Evolutionary conservation across 1,140 invertebrate genomes (phyloP), one percentile per base, ranked within the genome.

Genomic region (Spodoptera frugiperda): DNA sequence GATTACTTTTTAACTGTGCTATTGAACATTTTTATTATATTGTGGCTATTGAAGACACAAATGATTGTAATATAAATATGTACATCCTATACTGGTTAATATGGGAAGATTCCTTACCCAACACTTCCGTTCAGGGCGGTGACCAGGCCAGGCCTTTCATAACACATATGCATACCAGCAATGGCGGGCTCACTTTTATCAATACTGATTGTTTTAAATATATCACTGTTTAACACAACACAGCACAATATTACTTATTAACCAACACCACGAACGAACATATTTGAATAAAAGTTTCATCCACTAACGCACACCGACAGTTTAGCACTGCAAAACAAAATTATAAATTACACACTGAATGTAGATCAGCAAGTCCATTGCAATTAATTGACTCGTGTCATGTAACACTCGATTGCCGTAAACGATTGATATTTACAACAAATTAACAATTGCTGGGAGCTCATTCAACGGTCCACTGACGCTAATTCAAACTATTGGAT

Each of bases 161-260:
- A 93, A 85, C 92, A 93, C 91, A 92, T 88, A 89, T 92, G 92
- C 92, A 93, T 93, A 86, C 89, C 90, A 89, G 84, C 88, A 79
- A 81, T 78, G 82, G 82, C 85, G 70, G 67, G 53, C 79, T 78
- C 77, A 78, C 84, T 85, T 81, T 89, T 86, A 78, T 87, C 80
- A 55, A 82, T 86, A 87, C 86, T 84, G 81, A 87, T 84, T 83
- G 87, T 85, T 87, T 88, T 89, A 3, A 39, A 33, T 77, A 82
- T 71, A 30, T 54, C 46, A 77, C 76, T 33, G 25, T 61, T 72
- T 72, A 70, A 82, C 82, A 87, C 51, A 54, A 76, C 82, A 75
- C 80, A 19, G 63, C 72, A 59, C 59, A 46, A 73, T 61, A 33
- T 49, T 55, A 48, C 21, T 57, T 54, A 68, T 89, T 78, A 91